phyloP scores from a whole-genome alignment of 2,888 invertebrate genomes.

The Caenorhabditis macrosperma region DNA sequence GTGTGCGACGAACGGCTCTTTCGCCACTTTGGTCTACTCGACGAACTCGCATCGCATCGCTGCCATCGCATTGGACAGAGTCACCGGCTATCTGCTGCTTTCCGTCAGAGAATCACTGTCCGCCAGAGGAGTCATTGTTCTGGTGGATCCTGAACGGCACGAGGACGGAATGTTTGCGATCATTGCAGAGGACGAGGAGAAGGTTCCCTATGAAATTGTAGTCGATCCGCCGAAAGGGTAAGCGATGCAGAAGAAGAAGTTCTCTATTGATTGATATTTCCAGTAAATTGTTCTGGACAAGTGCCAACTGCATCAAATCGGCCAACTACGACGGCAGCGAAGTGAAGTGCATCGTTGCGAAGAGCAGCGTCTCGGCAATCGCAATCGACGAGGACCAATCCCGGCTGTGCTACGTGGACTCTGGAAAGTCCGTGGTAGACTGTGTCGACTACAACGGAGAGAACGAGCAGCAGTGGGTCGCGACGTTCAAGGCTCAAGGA shows the following conservation, averaged over 20 bases:
- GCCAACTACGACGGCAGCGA: constrained; percentile 62
- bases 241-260: not conserved
- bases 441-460: constrained; percentile 62
- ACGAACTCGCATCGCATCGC: constrained; percentile 80
- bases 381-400: constrained; percentile 55
- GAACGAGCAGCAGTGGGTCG: constrained; percentile 42
- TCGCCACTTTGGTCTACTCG: constrained; percentile 85
- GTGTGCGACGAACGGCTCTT: constrained; percentile 85
- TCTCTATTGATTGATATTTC: constrained; percentile 6
- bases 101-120: constrained; percentile 44
- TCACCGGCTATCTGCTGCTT: constrained; percentile 63
- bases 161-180: constrained; percentile 18
- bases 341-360: constrained; percentile 33
- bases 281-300: constrained; percentile 67
- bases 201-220: constrained; percentile 51
- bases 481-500: constrained; percentile 49
- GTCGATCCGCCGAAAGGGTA: constrained; percentile 59
- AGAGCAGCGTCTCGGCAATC: constrained; percentile 21
- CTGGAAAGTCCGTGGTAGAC: constrained; percentile 42
- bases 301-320: constrained; percentile 54
- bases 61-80: constrained; percentile 56
- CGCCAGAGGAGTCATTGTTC: constrained; percentile 44
- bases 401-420: constrained; percentile 54
- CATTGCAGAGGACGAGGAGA: constrained; percentile 52
- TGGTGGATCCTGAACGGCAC: constrained; percentile 34